Evolutionary conservation across 2,797 vertebrate species (phyloP), one percentile per base, ranked within the genome.

Genomic region (Anabacerthia variegaticeps): DNA sequence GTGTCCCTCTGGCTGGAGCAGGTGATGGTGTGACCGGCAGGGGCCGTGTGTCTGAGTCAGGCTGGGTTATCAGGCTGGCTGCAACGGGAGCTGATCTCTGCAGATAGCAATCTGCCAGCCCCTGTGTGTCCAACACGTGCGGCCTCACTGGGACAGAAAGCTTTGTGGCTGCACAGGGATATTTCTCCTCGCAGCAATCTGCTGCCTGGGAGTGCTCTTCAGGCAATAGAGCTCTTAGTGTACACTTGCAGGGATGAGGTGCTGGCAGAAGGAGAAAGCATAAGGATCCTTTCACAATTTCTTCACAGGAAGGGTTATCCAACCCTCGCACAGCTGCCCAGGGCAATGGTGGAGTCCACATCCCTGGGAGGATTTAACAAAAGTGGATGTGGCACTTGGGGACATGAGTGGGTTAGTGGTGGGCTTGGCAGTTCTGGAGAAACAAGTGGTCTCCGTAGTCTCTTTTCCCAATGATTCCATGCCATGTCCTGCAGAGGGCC

Each of bases 51-150:
- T 66, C 36, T 4, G n/a, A 14, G 44, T 73, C 72, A 10, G 44
- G 7, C 89, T 26, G 69, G 73, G 84, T 94, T 78, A 72, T 52
- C 59, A 41, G 41, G 41, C 41, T 41, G 16, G 41, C 94, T 91
- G 91, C 81, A 52, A 20, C 3, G 20, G 74, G 93, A 91, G 72
- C 88, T 73, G 95, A 89, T 89, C 71, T 66, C 66, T 56, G 36
- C 23, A 91, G 97, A 96, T 96, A 97, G 84, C 76, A 39, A 92
- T 95, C 91, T 92, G 82, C 88, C 93, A 36, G 71, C 77, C 34
- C 51, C 90, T 52, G 48, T 49, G 12, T 79, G 61, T 63, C 88
- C 11, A 9, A 61, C 85, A 66, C 41, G 16, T 67, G 82, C 3
- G 18, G 36, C 74, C 51, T 77, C 61, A 39, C 21, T 12, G 61